Percentiles rank a stretch among this genome's conserved stretches.
Conservation (phyloP, 2,888 invertebrate genomes). For the Drosophila limbata region DNA sequence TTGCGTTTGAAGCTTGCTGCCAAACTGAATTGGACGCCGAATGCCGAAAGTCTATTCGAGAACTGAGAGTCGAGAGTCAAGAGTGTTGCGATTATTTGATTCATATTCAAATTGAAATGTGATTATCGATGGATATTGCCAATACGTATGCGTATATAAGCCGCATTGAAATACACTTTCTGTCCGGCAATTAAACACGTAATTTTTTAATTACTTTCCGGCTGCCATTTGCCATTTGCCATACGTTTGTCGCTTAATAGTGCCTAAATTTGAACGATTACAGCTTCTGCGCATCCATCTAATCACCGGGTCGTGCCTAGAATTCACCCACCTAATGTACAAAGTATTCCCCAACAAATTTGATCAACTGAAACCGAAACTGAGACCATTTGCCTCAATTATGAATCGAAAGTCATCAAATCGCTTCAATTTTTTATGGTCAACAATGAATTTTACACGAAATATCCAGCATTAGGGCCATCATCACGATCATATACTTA, state of each 20-base stretch:
- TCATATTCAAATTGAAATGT: constrained; percentile 42
- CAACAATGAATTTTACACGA: constrained; percentile 25
- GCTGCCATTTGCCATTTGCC: constrained; percentile 43
- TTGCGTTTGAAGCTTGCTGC: constrained; percentile 55
- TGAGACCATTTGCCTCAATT: constrained; percentile 35
- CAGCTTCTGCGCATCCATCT: constrained; percentile 68
- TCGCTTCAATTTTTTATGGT: constrained; percentile 9
- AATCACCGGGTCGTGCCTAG: constrained; percentile 62
- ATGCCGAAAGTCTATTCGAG: neutral
- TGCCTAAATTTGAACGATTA: constrained; percentile 67
- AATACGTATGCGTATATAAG: constrained; percentile 14
- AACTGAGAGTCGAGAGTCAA: constrained; percentile 1
- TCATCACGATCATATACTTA: constrained; percentile 19
- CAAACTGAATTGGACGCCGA: constrained; percentile 49
- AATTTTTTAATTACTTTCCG: constrained; percentile 61
- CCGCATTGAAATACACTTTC: constrained; percentile 8
- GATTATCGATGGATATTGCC: constrained; percentile 50
- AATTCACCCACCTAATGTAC: constrained; percentile 29
- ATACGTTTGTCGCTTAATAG: constrained; percentile 61
- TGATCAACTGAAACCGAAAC: constrained; percentile 18
- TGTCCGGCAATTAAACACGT: constrained; percentile 54
- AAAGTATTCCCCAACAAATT: neutral
- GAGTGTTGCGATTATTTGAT: constrained; percentile 12
- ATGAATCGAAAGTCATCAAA: constrained; percentile 25
- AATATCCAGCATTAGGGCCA: constrained; percentile 35